Evolutionary conservation across 1,140 invertebrate genomes (phyloP).

Genomic region (Drosophila seguyi): DNA sequence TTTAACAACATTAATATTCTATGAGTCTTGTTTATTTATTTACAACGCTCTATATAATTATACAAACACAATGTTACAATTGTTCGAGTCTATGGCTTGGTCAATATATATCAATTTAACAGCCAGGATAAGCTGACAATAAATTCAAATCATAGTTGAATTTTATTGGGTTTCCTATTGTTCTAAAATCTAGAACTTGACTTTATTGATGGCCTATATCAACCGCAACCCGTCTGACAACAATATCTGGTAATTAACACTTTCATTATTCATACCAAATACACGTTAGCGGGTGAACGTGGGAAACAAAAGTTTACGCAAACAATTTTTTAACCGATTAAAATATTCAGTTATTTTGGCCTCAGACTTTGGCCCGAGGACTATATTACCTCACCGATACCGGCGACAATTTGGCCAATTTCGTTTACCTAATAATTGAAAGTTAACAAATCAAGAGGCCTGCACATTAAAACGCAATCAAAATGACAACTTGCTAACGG

Average conservation of each 20-base stretch:
- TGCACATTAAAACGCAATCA: slow-evolving; percentile 70
- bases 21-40: not conserved
- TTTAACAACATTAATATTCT: no score
- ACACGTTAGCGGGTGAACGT: slow-evolving; percentile 27
- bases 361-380: slow-evolving; percentile 3
- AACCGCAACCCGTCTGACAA: slow-evolving; percentile 22
- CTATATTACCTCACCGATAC: slow-evolving; percentile 38
- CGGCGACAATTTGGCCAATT: slow-evolving; percentile 37
- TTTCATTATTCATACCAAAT: slow-evolving; percentile 19
- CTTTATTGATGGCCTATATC: slow-evolving; percentile 11
- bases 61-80: not conserved
- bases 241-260: slow-evolving; percentile 18
- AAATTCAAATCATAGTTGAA: not conserved
- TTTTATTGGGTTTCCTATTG: slow-evolving; percentile 3
- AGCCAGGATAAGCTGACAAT: not conserved
- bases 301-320: slow-evolving; percentile 18
- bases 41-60: not conserved
- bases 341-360: not conserved
- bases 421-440: slow-evolving; percentile 65
- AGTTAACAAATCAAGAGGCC: slow-evolving; percentile 24
- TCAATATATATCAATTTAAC: not conserved
- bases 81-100: not conserved
- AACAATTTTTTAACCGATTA: slow-evolving; percentile 12
- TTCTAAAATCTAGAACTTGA: slow-evolving; percentile 5
- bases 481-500: slow-evolving; percentile 70